Evolutionary conservation across 2,113 vertebrate genomes (phyloP).

Genomic region (Podarcis raffonei): DNA sequence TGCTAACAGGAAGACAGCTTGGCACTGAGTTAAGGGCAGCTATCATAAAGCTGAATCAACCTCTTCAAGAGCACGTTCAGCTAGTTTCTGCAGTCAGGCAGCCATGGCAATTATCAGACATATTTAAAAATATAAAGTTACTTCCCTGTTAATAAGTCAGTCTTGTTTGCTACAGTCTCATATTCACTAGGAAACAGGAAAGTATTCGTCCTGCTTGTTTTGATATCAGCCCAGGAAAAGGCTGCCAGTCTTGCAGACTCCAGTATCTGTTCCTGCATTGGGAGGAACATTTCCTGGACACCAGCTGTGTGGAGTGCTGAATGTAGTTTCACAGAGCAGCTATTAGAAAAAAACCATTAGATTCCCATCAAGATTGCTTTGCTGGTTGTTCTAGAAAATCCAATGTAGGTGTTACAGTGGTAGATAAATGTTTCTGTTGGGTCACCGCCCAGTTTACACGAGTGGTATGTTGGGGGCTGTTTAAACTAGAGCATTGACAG

Average conservation of each 20-base stretch:
- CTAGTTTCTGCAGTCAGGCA: slow-evolving; percentile 9
- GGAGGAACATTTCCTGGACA: slow-evolving; percentile 17
- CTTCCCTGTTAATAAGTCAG: slow-evolving; percentile 14
- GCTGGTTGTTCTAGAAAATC: not conserved
- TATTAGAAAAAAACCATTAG: not conserved
- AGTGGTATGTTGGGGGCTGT: not conserved
- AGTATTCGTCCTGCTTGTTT: not conserved
- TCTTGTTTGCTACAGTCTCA: not conserved
- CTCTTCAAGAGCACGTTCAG: not conserved
- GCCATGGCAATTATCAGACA: slow-evolving; percentile 23
- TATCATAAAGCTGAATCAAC: not conserved
- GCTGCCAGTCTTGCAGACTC: not conserved
- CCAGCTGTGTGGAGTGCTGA: not conserved
- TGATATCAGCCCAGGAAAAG: not conserved
- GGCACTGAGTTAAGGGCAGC: not conserved
- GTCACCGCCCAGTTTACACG: not conserved
- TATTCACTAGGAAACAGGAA: not conserved
- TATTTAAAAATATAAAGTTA: slow-evolving; percentile 2
- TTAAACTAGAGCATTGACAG: not conserved
- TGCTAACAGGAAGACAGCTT: not conserved
- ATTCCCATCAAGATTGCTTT: not conserved
- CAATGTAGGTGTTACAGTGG: not conserved
- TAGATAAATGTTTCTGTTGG: not conserved
- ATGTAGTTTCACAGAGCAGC: not conserved
- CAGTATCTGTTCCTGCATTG: not conserved